A percentile compares a stretch with the other conserved stretches of the same genome.
phyloP scores from a whole-genome alignment of 2,113 vertebrate genomes.

The Macrotis lagotis region DNA sequence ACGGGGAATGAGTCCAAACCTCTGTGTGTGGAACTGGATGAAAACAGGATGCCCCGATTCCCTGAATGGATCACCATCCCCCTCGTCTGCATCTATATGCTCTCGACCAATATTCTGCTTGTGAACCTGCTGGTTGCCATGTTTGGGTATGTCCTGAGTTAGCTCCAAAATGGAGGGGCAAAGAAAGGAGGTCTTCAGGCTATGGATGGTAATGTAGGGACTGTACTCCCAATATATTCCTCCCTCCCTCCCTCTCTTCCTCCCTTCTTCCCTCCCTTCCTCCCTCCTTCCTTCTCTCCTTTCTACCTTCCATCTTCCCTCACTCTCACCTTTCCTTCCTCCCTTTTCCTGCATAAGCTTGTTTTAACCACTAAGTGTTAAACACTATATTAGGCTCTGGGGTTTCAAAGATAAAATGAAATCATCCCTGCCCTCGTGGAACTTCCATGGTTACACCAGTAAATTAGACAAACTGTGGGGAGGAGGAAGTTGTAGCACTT shows the following conservation, averaged over 20 bases:
- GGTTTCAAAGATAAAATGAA: not conserved
- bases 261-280: not conserved
- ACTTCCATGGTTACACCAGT: not conserved
- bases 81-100: constrained; percentile 88
- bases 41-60: constrained; percentile 84
- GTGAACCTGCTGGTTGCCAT: constrained; percentile 88
- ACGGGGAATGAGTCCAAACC: constrained; percentile 88
- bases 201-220: not conserved
- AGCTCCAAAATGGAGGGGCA: accelerated
- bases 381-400: not conserved
- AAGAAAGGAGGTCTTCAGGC: not conserved
- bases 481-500: not conserved
- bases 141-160: constrained; percentile 81
- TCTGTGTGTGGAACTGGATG: constrained; percentile 86
- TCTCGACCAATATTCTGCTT: constrained; percentile 88
- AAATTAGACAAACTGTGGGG: not conserved
- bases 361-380: not conserved
- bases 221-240: not conserved
- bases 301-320: not conserved
- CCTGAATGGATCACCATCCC: constrained; percentile 89
- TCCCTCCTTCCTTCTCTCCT: not conserved
- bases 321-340: not conserved
- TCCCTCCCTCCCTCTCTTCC: not conserved
- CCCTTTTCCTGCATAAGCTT: not conserved
- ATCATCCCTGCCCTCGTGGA: not conserved